Percentiles rank a stretch among this genome's conserved stretches.
phyloP scores from a whole-genome alignment of 2,888 invertebrate species.

The Idaea straminata region DNA sequence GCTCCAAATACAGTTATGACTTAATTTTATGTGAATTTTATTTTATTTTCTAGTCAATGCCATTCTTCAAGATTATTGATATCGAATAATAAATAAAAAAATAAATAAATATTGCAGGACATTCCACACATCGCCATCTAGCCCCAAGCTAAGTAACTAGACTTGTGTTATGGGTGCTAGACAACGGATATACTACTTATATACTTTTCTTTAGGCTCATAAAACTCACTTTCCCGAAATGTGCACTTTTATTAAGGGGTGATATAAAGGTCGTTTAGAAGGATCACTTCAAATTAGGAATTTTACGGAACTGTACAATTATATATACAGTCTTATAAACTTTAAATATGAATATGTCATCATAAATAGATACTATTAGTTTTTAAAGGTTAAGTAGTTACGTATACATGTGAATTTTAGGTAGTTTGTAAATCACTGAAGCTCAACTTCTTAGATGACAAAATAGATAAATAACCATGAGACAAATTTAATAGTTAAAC shows the following conservation, averaged over 20 bases:
- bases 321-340: not conserved
- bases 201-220: too few species aligned
- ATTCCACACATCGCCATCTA: too few species aligned
- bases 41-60: not conserved
- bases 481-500: constrained; percentile 12
- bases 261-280: too few species aligned
- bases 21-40: not conserved
- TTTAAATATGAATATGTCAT: not conserved
- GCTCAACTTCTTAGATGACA: constrained; percentile 6
- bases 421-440: constrained; percentile 15
- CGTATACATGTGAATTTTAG: not conserved
- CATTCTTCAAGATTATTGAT: not conserved
- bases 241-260: too few species aligned
- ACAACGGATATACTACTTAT: too few species aligned
- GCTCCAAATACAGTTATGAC: not conserved
- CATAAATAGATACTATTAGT: not conserved
- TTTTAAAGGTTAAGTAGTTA: constrained; percentile 1
- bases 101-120: too few species aligned
- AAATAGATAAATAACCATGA: constrained; percentile 11
- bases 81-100: too few species aligned
- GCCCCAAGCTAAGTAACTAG: too few species aligned
- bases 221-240: too few species aligned
- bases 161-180: too few species aligned
- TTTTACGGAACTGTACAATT: too few species aligned
- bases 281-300: too few species aligned